A percentile compares a stretch with the other conserved stretches of the same genome.
Conservation (phyloP, 2,113 vertebrate species). For the Oncorhynchus clarkii region DNA sequence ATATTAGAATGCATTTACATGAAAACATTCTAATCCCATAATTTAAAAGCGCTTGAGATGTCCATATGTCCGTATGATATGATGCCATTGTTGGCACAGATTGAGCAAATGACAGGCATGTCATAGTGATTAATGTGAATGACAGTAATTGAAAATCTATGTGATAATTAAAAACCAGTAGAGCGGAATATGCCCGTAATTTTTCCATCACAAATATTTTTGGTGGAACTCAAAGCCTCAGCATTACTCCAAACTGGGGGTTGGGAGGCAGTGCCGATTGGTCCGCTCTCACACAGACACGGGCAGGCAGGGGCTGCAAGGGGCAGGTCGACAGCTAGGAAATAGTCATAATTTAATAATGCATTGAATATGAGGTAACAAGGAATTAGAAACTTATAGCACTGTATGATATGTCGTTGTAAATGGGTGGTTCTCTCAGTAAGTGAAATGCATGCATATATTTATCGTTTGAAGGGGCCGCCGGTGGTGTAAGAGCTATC, state of each 20-base stretch:
- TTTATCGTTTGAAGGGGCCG: slow-evolving; percentile 53
- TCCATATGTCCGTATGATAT: not conserved
- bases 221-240: slow-evolving; percentile 36
- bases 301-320: slow-evolving; percentile 58
- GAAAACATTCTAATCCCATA: not conserved
- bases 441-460: slow-evolving; percentile 30
- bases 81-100: slow-evolving; percentile 31
- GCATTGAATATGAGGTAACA: not conserved
- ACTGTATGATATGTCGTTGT: not conserved
- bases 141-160: slow-evolving; percentile 40
- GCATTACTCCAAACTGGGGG: slow-evolving; percentile 45
- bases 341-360: not conserved
- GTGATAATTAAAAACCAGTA: slow-evolving; percentile 43
- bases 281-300: slow-evolving; percentile 58
- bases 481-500: slow-evolving; percentile 50
- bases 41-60: not conserved
- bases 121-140: slow-evolving; percentile 21
- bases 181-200: slow-evolving; percentile 1
- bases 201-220: slow-evolving; percentile 9
- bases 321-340: slow-evolving; percentile 63
- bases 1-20: not conserved
- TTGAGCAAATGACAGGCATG: slow-evolving; percentile 44
- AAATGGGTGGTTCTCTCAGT: slow-evolving; percentile 9
- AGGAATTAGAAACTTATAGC: not conserved
- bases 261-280: slow-evolving; percentile 65